These are phyloP conservation scores for Agrilus cyanescens DNA, from an alignment of 2,888 invertebrate species.

Conservation along the genomic window DNA sequence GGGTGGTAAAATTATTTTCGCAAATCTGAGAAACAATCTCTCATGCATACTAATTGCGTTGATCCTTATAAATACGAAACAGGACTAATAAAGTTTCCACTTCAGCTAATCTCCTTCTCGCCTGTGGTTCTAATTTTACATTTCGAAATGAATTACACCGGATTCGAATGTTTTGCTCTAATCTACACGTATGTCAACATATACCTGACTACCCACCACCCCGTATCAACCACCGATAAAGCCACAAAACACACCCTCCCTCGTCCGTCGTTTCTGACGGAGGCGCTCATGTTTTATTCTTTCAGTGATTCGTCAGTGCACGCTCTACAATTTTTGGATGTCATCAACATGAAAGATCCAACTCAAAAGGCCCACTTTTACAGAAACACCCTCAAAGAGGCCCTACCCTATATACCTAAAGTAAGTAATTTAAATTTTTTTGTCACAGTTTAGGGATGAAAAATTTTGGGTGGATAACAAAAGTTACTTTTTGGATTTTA, in stretches of 20 bases:
- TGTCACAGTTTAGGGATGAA: too few relatives aligned
- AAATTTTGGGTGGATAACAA: not conserved
- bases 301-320: slow-evolving; percentile 78
- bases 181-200: too few relatives aligned
- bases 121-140: not conserved
- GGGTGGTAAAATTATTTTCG: too few relatives aligned
- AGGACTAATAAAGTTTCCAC: not conserved
- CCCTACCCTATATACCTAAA: slow-evolving; percentile 78
- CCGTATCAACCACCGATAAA: too few relatives aligned
- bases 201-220: too few relatives aligned
- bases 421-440: slow-evolving; percentile 40
- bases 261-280: too few relatives aligned
- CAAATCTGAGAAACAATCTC: too few relatives aligned
- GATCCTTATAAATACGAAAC: too few relatives aligned
- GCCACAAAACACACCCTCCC: too few relatives aligned
- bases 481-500: not conserved
- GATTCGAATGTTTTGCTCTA: not conserved
- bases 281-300: slow-evolving; percentile 10
- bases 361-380: slow-evolving; percentile 84
- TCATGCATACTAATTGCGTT: too few relatives aligned
- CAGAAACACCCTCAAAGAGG: slow-evolving; percentile 73
- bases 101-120: not conserved
- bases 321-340: slow-evolving; percentile 86
- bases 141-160: not conserved
- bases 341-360: slow-evolving; percentile 84